phyloP scores from a whole-genome alignment of 1,140 invertebrate genomes.

The Drosophila ambigua region DNA sequence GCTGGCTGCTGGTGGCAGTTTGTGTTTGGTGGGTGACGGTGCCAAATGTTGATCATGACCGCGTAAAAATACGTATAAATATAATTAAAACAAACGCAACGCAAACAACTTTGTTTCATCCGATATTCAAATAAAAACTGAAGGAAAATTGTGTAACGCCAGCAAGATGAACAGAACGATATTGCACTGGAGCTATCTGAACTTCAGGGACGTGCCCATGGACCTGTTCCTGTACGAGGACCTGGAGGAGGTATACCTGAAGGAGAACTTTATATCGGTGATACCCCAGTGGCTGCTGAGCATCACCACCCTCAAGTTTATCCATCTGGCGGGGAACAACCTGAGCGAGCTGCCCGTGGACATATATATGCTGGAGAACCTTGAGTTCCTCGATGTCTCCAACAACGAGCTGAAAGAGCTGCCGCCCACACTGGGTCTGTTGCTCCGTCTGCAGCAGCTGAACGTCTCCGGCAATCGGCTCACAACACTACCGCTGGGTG shows the following conservation, averaged over 20 bases:
- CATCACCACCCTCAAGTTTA: conserved; percentile 78
- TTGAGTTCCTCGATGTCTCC: conserved; percentile 80
- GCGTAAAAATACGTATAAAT: conserved; percentile 66
- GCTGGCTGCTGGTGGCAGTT: conserved; percentile 55
- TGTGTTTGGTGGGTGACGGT: conserved; percentile 64
- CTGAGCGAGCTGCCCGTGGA: conserved; percentile 67
- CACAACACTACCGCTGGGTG: conserved; percentile 68
- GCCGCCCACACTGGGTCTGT: conserved; percentile 66
- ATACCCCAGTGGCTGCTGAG: conserved; percentile 82
- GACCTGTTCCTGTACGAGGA: conserved; percentile 78
- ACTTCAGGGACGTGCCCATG: conserved; percentile 81
- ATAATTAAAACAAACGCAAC: conserved; percentile 42
- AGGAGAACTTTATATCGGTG: conserved; percentile 81
- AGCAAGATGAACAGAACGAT: conserved; percentile 78
- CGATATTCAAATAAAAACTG: conserved; percentile 8
- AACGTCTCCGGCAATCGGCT: conserved; percentile 78
- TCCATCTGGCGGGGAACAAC: conserved; percentile 79
- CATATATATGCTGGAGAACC: conserved; percentile 78
- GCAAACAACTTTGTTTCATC: conserved; percentile 35
- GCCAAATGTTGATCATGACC: conserved; percentile 80
- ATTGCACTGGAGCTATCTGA: conserved; percentile 83
- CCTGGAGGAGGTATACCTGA: conserved; percentile 77
- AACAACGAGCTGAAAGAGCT: conserved; percentile 72
- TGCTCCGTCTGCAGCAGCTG: conserved; percentile 66
- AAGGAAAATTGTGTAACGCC: conserved; percentile 62